These are phyloP conservation scores for Lucifuga dentata DNA, from an alignment of 2,113 vertebrate species.

Conservation along the genomic window DNA sequence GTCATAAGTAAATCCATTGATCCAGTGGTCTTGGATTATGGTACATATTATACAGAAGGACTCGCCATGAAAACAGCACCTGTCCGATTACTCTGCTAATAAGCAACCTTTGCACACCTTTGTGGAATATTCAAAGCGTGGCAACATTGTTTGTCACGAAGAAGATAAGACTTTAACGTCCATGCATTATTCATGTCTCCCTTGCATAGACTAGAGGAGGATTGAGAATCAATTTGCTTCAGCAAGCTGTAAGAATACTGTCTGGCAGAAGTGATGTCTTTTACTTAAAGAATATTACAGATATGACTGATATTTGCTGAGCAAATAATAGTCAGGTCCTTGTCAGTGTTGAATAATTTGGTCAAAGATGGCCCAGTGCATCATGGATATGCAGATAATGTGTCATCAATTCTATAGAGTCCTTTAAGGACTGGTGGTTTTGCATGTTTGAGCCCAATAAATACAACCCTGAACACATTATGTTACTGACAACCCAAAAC, in stretches of 20 bases:
- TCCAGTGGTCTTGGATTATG: conserved; percentile 35
- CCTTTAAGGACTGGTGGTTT: too few species aligned
- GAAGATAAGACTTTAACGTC: conserved; percentile 72
- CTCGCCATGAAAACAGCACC: conserved; percentile 50
- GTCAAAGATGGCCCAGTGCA: conserved; percentile 59
- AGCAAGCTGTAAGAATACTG: conserved; percentile 62
- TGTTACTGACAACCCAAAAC: too few species aligned
- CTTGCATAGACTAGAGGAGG: conserved; percentile 49
- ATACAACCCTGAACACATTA: too few species aligned
- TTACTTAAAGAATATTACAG: conserved; percentile 78
- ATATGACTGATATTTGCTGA: conserved; percentile 74
- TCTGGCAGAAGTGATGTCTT: conserved; percentile 73
- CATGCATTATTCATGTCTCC: conserved; percentile 77
- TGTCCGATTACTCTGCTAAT: conserved; percentile 51
- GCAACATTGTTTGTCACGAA: conserved; percentile 73
- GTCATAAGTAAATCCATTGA: conserved; percentile 49
- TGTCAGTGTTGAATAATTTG: conserved; percentile 55
- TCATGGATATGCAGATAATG: conserved; percentile 73
- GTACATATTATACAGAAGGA: conserved; percentile 12
- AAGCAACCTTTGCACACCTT: conserved; percentile 57
- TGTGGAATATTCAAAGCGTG: conserved; percentile 69
- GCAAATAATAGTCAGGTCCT: conserved; percentile 51
- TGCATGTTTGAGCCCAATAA: too few species aligned
- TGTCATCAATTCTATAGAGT: conserved; percentile 59
- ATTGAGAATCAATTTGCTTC: conserved; percentile 67